Percentiles rank a stretch among this genome's conserved stretches.
Conservation (phyloP, 2,797 vertebrate genomes). For the Syngnathus rostellatus region DNA sequence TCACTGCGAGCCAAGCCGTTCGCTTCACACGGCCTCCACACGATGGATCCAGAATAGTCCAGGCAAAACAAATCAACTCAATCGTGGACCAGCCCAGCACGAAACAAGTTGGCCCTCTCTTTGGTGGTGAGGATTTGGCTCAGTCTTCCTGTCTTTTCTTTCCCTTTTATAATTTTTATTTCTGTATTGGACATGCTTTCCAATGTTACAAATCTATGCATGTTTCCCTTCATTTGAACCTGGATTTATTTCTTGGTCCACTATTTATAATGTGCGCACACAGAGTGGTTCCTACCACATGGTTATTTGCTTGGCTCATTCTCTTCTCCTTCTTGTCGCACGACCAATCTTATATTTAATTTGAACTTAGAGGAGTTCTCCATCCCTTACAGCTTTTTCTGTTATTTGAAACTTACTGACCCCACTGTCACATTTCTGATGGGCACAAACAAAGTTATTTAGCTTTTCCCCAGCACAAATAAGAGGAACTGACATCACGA, state of each 20-base stretch:
- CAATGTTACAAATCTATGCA: slow-evolving; percentile 27
- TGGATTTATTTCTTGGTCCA: slow-evolving; percentile 21
- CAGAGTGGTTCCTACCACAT: slow-evolving; percentile 13
- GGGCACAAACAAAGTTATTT: not conserved
- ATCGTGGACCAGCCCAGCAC: slow-evolving; percentile 34
- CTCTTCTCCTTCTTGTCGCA: slow-evolving; percentile 17
- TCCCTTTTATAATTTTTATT: slow-evolving; percentile 15
- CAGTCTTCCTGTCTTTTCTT: slow-evolving; percentile 14
- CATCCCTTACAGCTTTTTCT: slow-evolving; percentile 15
- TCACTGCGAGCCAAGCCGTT: slow-evolving; percentile 39
- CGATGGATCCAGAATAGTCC: slow-evolving; percentile 39
- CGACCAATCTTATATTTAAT: slow-evolving; percentile 51
- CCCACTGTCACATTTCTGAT: not conserved
- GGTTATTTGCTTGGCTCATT: slow-evolving; percentile 10
- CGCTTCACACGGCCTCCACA: slow-evolving; percentile 33
- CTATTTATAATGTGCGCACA: slow-evolving; percentile 36
- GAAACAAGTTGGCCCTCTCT: slow-evolving; percentile 48
- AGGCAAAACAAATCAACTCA: slow-evolving; percentile 53
- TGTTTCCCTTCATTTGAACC: slow-evolving; percentile 27
- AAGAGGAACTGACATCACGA: not conserved
- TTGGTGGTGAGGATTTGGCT: slow-evolving; percentile 47
- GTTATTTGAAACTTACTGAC: slow-evolving; percentile 2
- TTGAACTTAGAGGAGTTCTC: slow-evolving; percentile 37
- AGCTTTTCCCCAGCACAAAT: not conserved
- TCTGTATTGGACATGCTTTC: slow-evolving; percentile 27